Evolutionary conservation across 2,113 vertebrate genomes (phyloP), one percentile per base, ranked within the genome.

Genomic region (Burhinus bistriatus): DNA sequence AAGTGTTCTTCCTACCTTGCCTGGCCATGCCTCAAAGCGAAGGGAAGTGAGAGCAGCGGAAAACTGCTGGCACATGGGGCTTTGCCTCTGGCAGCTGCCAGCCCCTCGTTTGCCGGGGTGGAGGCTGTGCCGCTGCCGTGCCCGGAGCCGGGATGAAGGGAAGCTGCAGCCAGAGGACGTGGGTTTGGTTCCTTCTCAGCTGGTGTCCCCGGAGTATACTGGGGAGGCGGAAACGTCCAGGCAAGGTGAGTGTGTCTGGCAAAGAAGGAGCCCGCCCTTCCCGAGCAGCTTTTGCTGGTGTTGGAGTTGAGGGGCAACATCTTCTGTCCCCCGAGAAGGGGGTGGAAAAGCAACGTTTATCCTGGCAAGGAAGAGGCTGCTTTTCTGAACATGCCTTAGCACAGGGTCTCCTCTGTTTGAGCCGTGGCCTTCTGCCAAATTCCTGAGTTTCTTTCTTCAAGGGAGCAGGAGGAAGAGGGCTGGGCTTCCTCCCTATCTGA

Each of bases 351-450:
- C 96, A 93, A 90, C 62, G 78, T 97, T 97, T 97, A 64, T 86
- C 75, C 96, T 97, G 96, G 97, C 95, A 90, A 86, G 78, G 94
- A 32, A 44, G 82, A 93, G 85, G 59, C 90, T 83, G 90, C 88
- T 86, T 49, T 55, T 82, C 91, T 57, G 38, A 95, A 47, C 83
- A 17, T 62, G 85, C 65, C 87, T 57, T 51, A 55, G 93, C 89
- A 97, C 95, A 97, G 95, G 96, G 51, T 97, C 95, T 85, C 47
- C 90, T 97, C 96, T 97, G 96, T 97, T 82, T 61, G 10, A 91
- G 81, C 79, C 2, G 5, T 97, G 97, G 97, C 90, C 34, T 34
- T 17, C 90, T 52, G 96, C 96, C 97, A 97, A 94, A 87, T 95
- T 96, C 95, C 86, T 64, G 93, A 89, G 88, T 84, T 58, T 52